Percentiles rank a stretch among this genome's conserved stretches.
phyloP scores from a whole-genome alignment of 2,888 invertebrate species.

The Pseudoips prasinana region DNA sequence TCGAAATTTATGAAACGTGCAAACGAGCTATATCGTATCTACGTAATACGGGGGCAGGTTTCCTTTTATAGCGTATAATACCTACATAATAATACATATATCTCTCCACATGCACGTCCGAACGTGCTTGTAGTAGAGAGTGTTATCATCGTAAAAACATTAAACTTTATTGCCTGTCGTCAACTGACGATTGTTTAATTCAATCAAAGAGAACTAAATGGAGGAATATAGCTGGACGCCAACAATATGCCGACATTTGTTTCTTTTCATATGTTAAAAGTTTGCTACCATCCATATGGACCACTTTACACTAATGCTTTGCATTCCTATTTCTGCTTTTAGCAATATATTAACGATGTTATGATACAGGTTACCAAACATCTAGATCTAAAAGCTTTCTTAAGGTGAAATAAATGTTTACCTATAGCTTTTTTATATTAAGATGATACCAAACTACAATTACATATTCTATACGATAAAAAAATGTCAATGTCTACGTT shows the following conservation, averaged over 20 bases:
- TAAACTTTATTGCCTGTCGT: conserved; percentile 20
- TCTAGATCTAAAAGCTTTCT: conserved; percentile 16
- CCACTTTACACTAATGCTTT: conserved; percentile 27
- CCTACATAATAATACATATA: too few species aligned
- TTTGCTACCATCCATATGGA: conserved; percentile 25
- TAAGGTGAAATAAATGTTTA: too few species aligned
- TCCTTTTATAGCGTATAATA: neutral
- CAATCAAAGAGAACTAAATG: conserved; percentile 19
- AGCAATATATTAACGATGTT: conserved; percentile 24
- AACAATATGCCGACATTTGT: conserved; percentile 16
- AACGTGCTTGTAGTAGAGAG: neutral
- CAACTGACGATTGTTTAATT: conserved; percentile 18
- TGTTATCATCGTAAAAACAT: conserved; percentile 18
- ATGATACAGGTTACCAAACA: conserved; percentile 16
- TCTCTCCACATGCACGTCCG: too few species aligned
- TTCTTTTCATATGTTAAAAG: conserved; percentile 24
- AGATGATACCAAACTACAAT: too few species aligned
- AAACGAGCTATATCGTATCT: conserved; percentile 4
- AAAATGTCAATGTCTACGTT: too few species aligned
- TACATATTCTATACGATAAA: too few species aligned
- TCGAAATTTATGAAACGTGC: conserved; percentile 10
- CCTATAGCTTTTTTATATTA: too few species aligned
- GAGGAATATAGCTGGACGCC: conserved; percentile 9
- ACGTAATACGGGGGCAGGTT: conserved; percentile 9
- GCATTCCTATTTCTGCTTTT: conserved; percentile 18